phyloP scores from a whole-genome alignment of 2,797 vertebrate species.

The Lagodon rhomboides region DNA sequence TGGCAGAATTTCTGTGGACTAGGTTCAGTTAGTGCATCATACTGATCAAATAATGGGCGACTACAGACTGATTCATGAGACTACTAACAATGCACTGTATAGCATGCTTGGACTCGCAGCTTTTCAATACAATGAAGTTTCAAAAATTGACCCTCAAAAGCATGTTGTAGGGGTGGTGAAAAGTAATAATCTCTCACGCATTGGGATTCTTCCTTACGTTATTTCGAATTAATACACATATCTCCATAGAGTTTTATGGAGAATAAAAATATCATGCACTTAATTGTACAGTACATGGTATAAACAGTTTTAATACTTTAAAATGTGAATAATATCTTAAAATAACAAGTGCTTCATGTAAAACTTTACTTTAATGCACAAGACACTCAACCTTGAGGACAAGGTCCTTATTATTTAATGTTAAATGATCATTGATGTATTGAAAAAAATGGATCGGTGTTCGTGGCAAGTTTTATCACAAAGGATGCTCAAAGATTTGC shows the following conservation, averaged over 20 bases:
- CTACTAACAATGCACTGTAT: background rate
- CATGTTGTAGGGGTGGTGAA: background rate
- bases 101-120: background rate
- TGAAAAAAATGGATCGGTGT: background rate
- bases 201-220: background rate
- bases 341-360: background rate
- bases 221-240: background rate
- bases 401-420: background rate
- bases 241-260: background rate
- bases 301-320: background rate
- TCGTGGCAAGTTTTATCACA: background rate
- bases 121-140: background rate
- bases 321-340: background rate
- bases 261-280: too few relatives aligned
- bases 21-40: background rate
- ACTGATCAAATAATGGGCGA: background rate
- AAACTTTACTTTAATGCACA: too few relatives aligned
- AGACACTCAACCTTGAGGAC: background rate
- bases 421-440: too few relatives aligned
- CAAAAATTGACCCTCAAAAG: background rate
- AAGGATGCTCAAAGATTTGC: background rate
- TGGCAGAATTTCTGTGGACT: background rate
- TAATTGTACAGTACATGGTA: background rate
- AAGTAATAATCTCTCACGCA: background rate
- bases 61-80: background rate